Evolutionary conservation across 2,113 vertebrate species (phyloP).

Genomic region (Puma concolor): DNA sequence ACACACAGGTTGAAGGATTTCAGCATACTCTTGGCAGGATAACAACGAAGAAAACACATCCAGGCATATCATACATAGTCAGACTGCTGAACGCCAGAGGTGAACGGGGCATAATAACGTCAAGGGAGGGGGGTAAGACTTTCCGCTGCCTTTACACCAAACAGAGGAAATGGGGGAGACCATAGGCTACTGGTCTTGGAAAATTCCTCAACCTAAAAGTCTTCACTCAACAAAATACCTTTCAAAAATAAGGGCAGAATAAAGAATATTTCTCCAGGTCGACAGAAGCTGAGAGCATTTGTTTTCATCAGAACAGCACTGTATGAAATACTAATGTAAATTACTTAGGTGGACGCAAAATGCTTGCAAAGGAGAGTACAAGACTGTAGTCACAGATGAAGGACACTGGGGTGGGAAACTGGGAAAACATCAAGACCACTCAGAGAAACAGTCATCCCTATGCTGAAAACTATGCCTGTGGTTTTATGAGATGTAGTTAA

Average conservation of each 20-base stretch:
- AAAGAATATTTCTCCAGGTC: neutral
- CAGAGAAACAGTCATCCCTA: neutral
- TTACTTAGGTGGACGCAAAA: neutral
- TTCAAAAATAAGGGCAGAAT: neutral
- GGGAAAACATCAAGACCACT: neutral
- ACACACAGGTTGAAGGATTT: neutral
- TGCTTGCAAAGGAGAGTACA: neutral
- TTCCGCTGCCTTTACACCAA: neutral
- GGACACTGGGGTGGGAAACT: neutral
- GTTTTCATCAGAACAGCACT: neutral
- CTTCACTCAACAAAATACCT: neutral
- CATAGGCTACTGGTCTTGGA: neutral
- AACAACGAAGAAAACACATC: neutral
- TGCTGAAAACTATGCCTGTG: neutral
- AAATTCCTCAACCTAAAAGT: neutral
- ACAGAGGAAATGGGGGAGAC: neutral
- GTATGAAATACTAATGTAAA: neutral
- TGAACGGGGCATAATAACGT: neutral
- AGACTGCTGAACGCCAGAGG: neutral
- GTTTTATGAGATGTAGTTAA: neutral
- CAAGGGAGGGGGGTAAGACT: no score
- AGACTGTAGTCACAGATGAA: neutral
- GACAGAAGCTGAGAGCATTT: neutral
- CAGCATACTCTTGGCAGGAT: neutral
- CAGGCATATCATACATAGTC: neutral